Evolutionary conservation across 2,113 vertebrate genomes (phyloP).

Genomic region (Thryonomys swinderianus): DNA sequence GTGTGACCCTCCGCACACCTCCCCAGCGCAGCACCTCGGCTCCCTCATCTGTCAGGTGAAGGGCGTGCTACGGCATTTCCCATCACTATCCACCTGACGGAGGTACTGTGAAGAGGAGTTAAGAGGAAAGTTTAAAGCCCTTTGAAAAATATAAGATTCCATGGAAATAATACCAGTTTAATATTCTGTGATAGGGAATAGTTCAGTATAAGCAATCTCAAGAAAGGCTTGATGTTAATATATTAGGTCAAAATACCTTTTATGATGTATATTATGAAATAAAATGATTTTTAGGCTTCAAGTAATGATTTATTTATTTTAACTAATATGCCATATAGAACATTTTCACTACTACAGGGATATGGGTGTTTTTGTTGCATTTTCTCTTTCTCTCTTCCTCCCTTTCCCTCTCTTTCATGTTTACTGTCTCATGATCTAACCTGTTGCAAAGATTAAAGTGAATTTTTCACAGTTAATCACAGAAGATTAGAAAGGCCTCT

Average conservation of each 20-base stretch:
- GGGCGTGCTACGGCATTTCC: neutral
- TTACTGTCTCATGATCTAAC: conserved; percentile 34
- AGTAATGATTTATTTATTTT: neutral
- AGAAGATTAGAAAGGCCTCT: conserved; percentile 29
- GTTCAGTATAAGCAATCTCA: neutral
- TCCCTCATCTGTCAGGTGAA: neutral
- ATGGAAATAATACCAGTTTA: neutral
- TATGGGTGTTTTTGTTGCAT: neutral
- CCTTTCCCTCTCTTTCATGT: neutral
- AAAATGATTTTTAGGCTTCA: conserved; percentile 28
- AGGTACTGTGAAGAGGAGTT: neutral
- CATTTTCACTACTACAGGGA: neutral
- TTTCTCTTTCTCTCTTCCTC: neutral
- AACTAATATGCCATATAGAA: neutral
- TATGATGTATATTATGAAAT: neutral
- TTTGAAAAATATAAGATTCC: neutral
- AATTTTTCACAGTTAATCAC: conserved; percentile 40
- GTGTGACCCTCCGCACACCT: neutral
- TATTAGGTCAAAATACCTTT: neutral
- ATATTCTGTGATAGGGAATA: neutral
- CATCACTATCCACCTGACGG: neutral
- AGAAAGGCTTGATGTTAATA: neutral
- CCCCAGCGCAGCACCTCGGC: neutral
- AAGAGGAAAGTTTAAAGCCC: neutral
- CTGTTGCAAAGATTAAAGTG: conserved; percentile 50